A percentile compares a stretch with the other conserved stretches of the same genome.
These are phyloP conservation scores for Paedocypris micromegethes DNA, from an alignment of 2,797 vertebrate genomes.

Conservation along the genomic window DNA sequence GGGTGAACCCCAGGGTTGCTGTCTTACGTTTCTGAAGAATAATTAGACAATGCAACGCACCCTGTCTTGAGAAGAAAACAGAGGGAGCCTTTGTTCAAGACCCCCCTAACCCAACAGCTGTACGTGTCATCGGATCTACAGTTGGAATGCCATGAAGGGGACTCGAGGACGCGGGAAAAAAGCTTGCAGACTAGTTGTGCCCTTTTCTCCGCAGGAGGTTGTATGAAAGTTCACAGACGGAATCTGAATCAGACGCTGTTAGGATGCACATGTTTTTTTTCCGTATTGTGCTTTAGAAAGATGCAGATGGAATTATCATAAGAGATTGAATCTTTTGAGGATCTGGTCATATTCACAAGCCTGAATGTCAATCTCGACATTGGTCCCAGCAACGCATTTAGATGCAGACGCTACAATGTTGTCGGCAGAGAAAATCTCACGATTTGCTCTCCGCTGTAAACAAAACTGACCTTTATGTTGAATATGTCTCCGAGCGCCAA, in stretches of 20 bases:
- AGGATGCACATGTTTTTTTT: constrained; percentile 23
- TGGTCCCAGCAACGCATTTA: constrained; percentile 3
- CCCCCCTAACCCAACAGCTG: constrained; percentile 39
- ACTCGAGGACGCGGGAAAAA: constrained; percentile 29
- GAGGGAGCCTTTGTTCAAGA: constrained; percentile 51
- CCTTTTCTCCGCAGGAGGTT: constrained; percentile 30
- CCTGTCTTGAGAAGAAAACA: constrained; percentile 50
- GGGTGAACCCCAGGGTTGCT: constrained; percentile 44
- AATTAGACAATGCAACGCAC: constrained; percentile 52
- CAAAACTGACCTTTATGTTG: constrained; percentile 43
- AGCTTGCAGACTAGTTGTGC: constrained; percentile 6
- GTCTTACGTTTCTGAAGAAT: constrained; percentile 50
- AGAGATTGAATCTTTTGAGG: background rate
- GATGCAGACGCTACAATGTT: constrained; percentile 1
- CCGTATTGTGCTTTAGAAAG: constrained; percentile 1
- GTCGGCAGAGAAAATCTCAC: constrained; percentile 23
- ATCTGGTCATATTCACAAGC: constrained; percentile 3
- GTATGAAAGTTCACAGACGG: constrained; percentile 12
- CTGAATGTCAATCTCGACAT: constrained; percentile 13
- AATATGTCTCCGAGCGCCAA: constrained; percentile 37
- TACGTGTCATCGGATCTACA: constrained; percentile 17
- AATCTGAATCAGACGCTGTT: background rate
- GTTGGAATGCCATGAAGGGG: constrained; percentile 22
- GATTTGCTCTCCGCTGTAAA: constrained; percentile 40
- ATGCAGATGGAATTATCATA: background rate